phyloP scores from a whole-genome alignment of 2,113 vertebrate species.

The Peromyscus polionotus region DNA sequence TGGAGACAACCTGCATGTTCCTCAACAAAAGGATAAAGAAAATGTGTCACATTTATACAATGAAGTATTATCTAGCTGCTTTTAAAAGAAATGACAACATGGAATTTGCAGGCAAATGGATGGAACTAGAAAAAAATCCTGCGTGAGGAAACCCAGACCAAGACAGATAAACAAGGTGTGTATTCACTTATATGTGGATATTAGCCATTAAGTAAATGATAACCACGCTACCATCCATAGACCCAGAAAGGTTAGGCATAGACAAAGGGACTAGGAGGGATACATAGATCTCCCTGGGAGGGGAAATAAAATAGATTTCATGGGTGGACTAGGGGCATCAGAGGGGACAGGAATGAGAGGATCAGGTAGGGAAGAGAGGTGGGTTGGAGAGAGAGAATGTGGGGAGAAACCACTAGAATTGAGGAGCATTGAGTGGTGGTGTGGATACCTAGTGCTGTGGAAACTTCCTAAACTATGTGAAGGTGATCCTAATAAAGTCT shows the following conservation, averaged over 20 bases:
- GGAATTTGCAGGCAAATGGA: too few relatives aligned
- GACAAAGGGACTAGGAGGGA: neutral
- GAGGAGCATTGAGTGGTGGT: neutral
- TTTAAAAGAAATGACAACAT: too few relatives aligned
- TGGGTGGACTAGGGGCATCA: neutral
- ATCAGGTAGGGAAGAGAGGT: neutral
- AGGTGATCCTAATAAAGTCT: neutral
- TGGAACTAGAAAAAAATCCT: too few relatives aligned
- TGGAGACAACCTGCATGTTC: too few relatives aligned
- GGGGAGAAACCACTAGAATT: neutral
- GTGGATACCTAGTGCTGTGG: neutral
- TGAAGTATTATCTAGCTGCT: too few relatives aligned
- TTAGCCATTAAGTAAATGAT: neutral
- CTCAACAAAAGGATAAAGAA: too few relatives aligned
- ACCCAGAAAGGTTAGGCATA: neutral
- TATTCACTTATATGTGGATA: too few relatives aligned
- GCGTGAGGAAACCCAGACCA: too few relatives aligned
- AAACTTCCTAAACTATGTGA: neutral
- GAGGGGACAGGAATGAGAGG: neutral
- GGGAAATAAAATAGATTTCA: neutral
- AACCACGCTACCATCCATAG: neutral
- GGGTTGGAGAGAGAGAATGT: neutral
- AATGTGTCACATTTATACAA: too few relatives aligned
- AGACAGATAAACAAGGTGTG: too few relatives aligned
- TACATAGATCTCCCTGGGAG: neutral